Evolutionary conservation across 2,797 vertebrate genomes (phyloP).

Genomic region (Dipus sagitta): DNA sequence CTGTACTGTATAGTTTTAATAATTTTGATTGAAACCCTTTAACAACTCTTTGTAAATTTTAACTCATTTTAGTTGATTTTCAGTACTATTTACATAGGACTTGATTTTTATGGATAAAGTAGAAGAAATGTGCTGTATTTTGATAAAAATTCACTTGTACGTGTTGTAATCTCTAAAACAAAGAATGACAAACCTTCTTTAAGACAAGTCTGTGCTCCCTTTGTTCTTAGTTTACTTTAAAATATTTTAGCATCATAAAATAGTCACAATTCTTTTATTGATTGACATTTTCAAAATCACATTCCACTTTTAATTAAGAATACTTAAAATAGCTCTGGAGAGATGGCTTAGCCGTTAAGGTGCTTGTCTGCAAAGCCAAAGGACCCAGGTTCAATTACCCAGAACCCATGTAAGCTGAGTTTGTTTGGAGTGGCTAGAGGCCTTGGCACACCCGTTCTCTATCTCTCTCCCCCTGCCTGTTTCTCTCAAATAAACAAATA

Average conservation of each 20-base stretch:
- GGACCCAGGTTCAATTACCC: too few species aligned
- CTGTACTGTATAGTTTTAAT: constrained; percentile 90
- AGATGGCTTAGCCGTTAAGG: too few species aligned
- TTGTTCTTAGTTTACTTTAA: constrained; percentile 82
- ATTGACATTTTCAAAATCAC: constrained; percentile 65
- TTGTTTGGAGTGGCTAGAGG: too few species aligned
- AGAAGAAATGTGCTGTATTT: constrained; percentile 90
- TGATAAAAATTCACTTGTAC: constrained; percentile 90
- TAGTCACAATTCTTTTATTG: constrained; percentile 75
- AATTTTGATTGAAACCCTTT: constrained; percentile 93
- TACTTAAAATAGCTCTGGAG: constrained; percentile 62
- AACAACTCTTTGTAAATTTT: constrained; percentile 94
- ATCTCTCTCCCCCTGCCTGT: too few species aligned
- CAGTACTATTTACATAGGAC: constrained; percentile 90
- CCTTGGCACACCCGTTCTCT: too few species aligned
- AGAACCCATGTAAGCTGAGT: too few species aligned
- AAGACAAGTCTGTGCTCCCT: constrained; percentile 84
- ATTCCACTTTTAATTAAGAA: constrained; percentile 84
- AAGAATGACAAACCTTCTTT: constrained; percentile 87
- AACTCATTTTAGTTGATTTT: constrained; percentile 90
- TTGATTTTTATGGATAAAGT: constrained; percentile 90
- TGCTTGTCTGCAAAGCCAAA: too few species aligned
- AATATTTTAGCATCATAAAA: constrained; percentile 80
- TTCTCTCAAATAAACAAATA: too few species aligned
- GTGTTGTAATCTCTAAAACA: constrained; percentile 88